phyloP scores from a whole-genome alignment of 2,888 invertebrate genomes.

The Megamerina dolium region DNA sequence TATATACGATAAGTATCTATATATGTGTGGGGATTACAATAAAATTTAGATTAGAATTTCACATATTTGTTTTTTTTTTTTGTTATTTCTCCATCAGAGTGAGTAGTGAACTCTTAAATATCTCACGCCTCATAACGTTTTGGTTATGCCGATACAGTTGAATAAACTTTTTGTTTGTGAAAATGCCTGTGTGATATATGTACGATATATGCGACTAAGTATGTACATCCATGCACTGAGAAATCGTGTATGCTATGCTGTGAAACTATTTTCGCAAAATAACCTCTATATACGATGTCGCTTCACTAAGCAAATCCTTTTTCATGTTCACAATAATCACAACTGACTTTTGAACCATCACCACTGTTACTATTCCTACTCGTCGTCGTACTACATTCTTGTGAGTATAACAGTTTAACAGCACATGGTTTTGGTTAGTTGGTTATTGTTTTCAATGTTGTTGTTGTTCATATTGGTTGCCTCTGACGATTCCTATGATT shows the following conservation, averaged over 20 bases:
- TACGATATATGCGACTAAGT: not conserved
- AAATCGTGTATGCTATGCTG: not conserved
- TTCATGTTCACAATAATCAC: conserved; percentile 18
- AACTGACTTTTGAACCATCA: conserved; percentile 16
- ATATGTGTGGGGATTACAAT: too few relatives aligned
- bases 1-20: too few relatives aligned
- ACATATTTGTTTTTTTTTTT: too few relatives aligned
- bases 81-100: too few relatives aligned
- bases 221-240: not conserved
- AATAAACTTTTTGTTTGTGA: not conserved
- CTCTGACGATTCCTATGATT: too few relatives aligned
- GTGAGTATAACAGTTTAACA: too few relatives aligned
- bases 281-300: not conserved
- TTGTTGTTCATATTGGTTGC: too few relatives aligned
- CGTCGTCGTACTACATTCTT: too few relatives aligned
- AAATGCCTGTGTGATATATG: too few relatives aligned
- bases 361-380: conserved; percentile 14
- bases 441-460: too few relatives aligned
- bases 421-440: too few relatives aligned
- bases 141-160: not conserved
- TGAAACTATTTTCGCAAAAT: conserved; percentile 5
- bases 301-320: conserved; percentile 12
- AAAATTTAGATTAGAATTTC: too few relatives aligned
- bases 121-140: conserved; percentile 1
- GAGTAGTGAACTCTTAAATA: not conserved